A percentile compares a stretch with the other conserved stretches of the same genome.
These are phyloP conservation scores for Busseola fusca DNA, from an alignment of 2,888 invertebrate genomes.

Conservation along the genomic window DNA sequence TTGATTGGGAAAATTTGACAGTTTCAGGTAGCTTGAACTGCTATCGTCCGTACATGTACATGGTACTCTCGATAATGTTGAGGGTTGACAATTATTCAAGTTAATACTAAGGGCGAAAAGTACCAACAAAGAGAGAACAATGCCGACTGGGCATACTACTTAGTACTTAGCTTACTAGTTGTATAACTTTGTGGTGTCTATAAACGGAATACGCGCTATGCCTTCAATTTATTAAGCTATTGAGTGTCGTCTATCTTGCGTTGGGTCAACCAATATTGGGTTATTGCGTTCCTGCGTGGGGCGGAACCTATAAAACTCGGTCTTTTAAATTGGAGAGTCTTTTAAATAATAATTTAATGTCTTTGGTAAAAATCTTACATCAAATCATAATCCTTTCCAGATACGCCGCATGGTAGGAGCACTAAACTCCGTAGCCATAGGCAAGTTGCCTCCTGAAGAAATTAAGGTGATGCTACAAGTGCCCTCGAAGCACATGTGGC, in stretches of 20 bases:
- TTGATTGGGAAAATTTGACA: too few species aligned
- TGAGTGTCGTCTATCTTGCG: too few species aligned
- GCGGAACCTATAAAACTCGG: too few species aligned
- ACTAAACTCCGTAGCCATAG: conserved; percentile 90
- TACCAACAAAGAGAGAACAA: background rate
- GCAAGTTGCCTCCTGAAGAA: conserved; percentile 90
- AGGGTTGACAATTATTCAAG: too few species aligned
- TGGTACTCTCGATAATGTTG: background rate
- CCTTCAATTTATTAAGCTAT: background rate
- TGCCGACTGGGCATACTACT: background rate
- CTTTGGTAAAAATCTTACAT: background rate
- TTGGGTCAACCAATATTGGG: too few species aligned
- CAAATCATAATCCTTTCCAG: conserved; percentile 82
- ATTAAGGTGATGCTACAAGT: conserved; percentile 93
- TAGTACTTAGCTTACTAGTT: background rate
- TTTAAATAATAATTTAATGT: too few species aligned
- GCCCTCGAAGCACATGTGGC: conserved; percentile 92
- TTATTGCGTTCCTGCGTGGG: too few species aligned
- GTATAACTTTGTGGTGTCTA: background rate
- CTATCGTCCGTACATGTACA: background rate
- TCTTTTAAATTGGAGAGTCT: too few species aligned
- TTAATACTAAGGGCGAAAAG: too few species aligned
- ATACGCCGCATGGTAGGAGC: conserved; percentile 93
- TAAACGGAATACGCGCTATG: background rate
- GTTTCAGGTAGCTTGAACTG: too few species aligned